phyloP scores from a whole-genome alignment of 2,888 invertebrate species.

The Plebejus anna region DNA sequence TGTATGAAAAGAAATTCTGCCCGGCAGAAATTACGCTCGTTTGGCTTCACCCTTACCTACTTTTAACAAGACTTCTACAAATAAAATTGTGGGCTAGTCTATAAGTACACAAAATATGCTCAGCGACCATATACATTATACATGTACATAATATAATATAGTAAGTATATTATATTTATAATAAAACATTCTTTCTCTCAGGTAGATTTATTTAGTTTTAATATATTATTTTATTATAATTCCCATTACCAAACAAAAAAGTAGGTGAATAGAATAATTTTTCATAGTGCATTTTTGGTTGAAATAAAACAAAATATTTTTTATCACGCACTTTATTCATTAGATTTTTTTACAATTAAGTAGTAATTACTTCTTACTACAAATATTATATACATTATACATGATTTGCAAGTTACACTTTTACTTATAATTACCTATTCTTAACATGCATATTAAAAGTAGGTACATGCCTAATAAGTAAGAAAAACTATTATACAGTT shows the following conservation, averaged over 20 bases:
- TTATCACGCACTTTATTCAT: not conserved
- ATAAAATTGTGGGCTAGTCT: too few species aligned
- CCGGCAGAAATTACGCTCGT: too few species aligned
- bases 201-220: not conserved
- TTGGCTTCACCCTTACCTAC: too few species aligned
- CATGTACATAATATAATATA: too few species aligned
- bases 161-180: too few species aligned
- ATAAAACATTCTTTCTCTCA: too few species aligned
- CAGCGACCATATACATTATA: too few species aligned
- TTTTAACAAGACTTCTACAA: not conserved
- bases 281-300: not conserved
- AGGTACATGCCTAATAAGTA: not conserved
- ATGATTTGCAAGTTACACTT: conserved; percentile 49
- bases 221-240: not conserved
- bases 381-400: conserved; percentile 23
- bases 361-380: not conserved
- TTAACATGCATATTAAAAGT: not conserved
- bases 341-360: not conserved
- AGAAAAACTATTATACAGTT: not conserved
- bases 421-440: conserved; percentile 22
- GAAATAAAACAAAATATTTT: not conserved
- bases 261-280: too few species aligned
- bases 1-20: too few species aligned
- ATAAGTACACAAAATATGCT: too few species aligned
- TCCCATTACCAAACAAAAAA: not conserved